A percentile compares a stretch with the other conserved stretches of the same genome.
phyloP scores from a whole-genome alignment of 2,888 invertebrate genomes.

The Diploptera punctata region DNA sequence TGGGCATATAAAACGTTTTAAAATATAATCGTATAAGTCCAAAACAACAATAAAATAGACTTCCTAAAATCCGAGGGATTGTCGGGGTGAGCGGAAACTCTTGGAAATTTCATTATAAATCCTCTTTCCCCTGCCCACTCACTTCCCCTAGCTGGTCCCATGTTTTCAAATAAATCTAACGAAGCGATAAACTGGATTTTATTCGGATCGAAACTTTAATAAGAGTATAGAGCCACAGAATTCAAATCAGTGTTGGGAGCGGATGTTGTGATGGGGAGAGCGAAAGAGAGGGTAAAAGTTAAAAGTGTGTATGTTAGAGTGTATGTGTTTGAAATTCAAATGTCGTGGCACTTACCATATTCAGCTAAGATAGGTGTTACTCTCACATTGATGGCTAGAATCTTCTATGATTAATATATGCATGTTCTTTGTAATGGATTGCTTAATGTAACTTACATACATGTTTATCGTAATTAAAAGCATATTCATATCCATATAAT shows the following conservation, averaged over 20 bases:
- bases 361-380: slow-evolving; percentile 3
- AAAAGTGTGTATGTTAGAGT: no score
- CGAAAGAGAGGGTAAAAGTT: neutral
- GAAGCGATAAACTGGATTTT: slow-evolving; percentile 32
- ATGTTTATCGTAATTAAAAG: no score
- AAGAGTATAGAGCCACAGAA: slow-evolving; percentile 25
- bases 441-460: no score
- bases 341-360: slow-evolving; percentile 7
- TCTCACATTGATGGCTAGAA: neutral
- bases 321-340: slow-evolving; percentile 27
- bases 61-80: neutral
- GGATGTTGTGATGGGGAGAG: neutral
- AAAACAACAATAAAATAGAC: slow-evolving; percentile 13
- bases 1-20: neutral
- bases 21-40: slow-evolving; percentile 6
- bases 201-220: slow-evolving; percentile 30
- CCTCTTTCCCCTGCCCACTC: neutral
- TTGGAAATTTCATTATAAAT: slow-evolving; percentile 28
- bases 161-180: slow-evolving; percentile 31
- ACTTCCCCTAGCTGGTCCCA: neutral
- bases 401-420: slow-evolving; percentile 13
- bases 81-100: slow-evolving; percentile 12
- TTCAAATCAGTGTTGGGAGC: slow-evolving; percentile 26
- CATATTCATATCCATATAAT: no score
- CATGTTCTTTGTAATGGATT: no score